Conservation (phyloP, 2,113 vertebrate species). For the Grus americana region DNA sequence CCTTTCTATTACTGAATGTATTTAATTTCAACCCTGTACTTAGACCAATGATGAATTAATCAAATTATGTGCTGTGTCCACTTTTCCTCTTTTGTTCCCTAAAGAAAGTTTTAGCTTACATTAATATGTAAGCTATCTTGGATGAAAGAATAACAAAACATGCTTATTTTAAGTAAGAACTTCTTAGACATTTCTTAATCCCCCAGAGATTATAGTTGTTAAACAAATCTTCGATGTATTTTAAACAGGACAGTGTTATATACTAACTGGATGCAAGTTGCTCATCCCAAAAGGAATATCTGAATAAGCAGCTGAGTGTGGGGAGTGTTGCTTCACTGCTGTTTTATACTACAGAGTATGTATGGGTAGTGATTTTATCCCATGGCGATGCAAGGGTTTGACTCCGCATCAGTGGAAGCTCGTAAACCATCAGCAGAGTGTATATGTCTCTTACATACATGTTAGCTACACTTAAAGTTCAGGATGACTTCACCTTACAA, state of each 20-base stretch:
- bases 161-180: background rate
- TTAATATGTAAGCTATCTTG: background rate
- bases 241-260: background rate
- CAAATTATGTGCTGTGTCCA: background rate
- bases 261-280: background rate
- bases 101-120: background rate
- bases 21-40: background rate
- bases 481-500: background rate
- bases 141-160: background rate
- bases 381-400: too few species aligned
- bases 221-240: background rate
- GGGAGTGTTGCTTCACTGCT: background rate
- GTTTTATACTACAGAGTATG: background rate
- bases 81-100: background rate
- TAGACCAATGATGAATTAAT: background rate
- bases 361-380: background rate
- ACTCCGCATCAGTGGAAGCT: background rate
- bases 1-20: background rate
- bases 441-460: background rate
- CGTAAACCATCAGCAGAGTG: accelerated
- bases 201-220: background rate
- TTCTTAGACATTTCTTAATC: background rate
- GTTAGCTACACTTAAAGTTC: background rate
- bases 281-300: background rate
- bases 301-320: background rate